Conservation (phyloP, 2,113 vertebrate genomes). For the Jaculus jaculus region DNA sequence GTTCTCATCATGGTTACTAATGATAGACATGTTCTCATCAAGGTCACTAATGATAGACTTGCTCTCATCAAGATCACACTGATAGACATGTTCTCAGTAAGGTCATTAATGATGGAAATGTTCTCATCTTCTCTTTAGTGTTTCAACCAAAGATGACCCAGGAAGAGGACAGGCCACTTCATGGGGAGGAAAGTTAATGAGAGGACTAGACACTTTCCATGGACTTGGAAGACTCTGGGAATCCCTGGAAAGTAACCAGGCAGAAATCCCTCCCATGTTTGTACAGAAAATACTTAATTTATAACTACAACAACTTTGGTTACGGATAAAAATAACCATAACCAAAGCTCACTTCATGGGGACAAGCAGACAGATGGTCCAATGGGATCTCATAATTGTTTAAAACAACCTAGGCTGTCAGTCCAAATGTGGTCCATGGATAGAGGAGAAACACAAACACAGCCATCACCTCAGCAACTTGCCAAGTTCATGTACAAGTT, state of each 20-base stretch:
- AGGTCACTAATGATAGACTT: neutral
- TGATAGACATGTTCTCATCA: neutral
- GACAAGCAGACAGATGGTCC: neutral
- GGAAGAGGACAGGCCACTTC: neutral
- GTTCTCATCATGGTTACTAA: no score
- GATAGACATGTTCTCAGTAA: no score
- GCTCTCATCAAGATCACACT: no score
- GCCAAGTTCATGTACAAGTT: neutral
- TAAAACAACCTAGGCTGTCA: accelerated
- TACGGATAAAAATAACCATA: neutral
- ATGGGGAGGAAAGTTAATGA: neutral
- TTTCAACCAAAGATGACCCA: neutral
- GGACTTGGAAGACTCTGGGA: neutral
- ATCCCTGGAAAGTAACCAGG: neutral
- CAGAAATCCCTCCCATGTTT: accelerated
- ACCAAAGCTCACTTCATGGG: neutral
- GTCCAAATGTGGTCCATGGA: accelerated
- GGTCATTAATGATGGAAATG: neutral
- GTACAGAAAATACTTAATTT: no score
- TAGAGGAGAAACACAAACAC: neutral
- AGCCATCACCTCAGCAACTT: accelerated
- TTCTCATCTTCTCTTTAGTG: neutral
- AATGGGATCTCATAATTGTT: neutral
- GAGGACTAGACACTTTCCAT: accelerated
- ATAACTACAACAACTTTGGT: neutral